Base-by-base conservation (phyloP, 1,140 invertebrate genomes). In the Drosophila paulistorum region DNA sequence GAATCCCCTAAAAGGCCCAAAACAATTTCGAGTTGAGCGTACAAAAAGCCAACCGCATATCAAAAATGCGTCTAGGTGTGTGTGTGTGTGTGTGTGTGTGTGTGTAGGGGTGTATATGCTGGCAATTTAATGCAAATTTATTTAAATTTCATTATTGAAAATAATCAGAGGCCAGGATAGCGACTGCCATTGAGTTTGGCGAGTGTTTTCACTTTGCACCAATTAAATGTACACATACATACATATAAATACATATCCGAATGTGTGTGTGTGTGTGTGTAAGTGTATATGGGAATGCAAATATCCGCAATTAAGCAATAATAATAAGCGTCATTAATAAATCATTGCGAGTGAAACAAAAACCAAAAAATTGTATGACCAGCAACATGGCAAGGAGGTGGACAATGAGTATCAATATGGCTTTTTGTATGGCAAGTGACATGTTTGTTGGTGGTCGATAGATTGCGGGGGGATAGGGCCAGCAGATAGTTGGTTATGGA, bases 321-420 rank as follows among this genome's bases (percentile, higher is more conserved):
- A 87, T 89, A 87, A 87, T 87, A 87, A 87, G 84, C 83, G 83
- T 87, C 80, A 83, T 87, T 89, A 87, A 87, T 87, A 87, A 87
- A 87, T 87, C 84, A 87, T 80, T 65, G 59, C 80, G 65, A 71
- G 60, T 54, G 60, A 67, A 76, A 59, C 73, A 70, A 76, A 69
- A 64, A 76, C 61, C 61, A 63, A 48, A 42, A 63, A 85, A 78
- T 72, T 70, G 66, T 79, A 68, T 51, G 62, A 20, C 71, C 35
- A 39, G 54, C 59, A 23, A 51, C 7, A 17, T 48, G 9, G 17
- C 3, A 20, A 23, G 17, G 17, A 41, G 33, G 26, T 20, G 55
- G 69, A 71, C 68, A 81, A 77, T 78, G 71, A 66, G 75, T 73
- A 65, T 81, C 79, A 79, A 75, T 78, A 41, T 65, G 68, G 65